phyloP scores from a whole-genome alignment of 2,113 vertebrate genomes.

The Pica pica region DNA sequence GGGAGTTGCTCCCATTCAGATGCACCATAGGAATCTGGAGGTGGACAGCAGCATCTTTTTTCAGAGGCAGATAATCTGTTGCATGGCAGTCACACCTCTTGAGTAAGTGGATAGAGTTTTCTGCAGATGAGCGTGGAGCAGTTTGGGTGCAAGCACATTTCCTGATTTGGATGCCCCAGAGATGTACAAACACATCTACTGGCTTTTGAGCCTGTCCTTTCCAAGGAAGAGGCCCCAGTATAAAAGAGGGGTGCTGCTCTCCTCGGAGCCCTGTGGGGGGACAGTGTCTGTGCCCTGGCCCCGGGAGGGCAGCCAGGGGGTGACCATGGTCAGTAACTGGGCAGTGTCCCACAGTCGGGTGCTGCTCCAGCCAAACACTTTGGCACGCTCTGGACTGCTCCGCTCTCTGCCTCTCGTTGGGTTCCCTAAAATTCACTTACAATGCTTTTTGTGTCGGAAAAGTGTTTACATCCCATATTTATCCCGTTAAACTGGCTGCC shows the following conservation, averaged over 20 bases:
- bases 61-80: background rate
- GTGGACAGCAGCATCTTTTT: background rate
- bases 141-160: background rate
- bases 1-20: background rate
- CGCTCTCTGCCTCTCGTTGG: accelerated
- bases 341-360: accelerated
- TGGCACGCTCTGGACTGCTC: accelerated
- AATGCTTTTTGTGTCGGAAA: background rate
- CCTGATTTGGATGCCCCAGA: background rate
- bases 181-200: background rate
- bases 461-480: background rate
- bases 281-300: background rate
- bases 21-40: background rate
- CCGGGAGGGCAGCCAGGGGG: background rate
- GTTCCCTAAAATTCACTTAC: background rate
- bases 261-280: accelerated
- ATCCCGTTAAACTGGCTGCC: background rate
- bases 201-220: background rate
- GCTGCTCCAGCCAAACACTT: accelerated
- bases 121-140: background rate
- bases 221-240: background rate
- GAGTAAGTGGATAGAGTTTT: background rate
- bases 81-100: background rate
- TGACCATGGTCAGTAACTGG: accelerated
- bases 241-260: background rate